These are phyloP conservation scores for Micrastur ruficollis DNA, from an alignment of 2,797 vertebrate genomes.

Conservation along the genomic window DNA sequence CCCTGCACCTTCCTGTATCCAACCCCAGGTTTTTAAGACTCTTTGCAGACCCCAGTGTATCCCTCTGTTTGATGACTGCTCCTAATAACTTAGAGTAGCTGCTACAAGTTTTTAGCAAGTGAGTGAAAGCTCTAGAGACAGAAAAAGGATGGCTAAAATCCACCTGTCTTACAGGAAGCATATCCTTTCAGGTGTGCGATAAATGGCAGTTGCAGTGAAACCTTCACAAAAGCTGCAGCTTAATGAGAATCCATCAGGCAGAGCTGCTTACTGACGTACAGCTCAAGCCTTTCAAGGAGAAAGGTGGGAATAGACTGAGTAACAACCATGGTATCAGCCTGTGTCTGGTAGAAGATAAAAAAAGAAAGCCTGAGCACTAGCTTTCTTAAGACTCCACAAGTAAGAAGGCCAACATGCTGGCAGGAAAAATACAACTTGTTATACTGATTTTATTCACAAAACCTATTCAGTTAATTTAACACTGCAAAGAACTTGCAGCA, in stretches of 20 bases:
- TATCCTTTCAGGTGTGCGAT: slow-evolving; percentile 38
- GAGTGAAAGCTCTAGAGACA: not conserved
- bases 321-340: not conserved
- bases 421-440: slow-evolving; percentile 11
- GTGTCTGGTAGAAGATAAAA: not conserved
- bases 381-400: not conserved
- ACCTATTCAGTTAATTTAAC: not conserved
- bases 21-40: not conserved
- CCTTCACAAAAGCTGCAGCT: slow-evolving; percentile 43
- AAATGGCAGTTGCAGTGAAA: slow-evolving; percentile 37
- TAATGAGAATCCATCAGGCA: slow-evolving; percentile 55
- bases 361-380: not conserved
- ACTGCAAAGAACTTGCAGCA: not conserved
- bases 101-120: not conserved
- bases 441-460: not conserved
- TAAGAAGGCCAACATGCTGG: not conserved
- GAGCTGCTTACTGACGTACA: slow-evolving; percentile 34
- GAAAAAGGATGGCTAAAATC: slow-evolving; percentile 34
- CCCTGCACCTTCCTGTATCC: not conserved
- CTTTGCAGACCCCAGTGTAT: not conserved
- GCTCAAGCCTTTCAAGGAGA: not conserved
- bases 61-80: not conserved
- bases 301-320: not conserved
- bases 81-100: not conserved
- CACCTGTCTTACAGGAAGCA: not conserved